A percentile compares a stretch with the other conserved stretches of the same genome.
Evolutionary conservation across 2,797 vertebrate genomes (phyloP).

Genomic region (Tragopan temminckii): DNA sequence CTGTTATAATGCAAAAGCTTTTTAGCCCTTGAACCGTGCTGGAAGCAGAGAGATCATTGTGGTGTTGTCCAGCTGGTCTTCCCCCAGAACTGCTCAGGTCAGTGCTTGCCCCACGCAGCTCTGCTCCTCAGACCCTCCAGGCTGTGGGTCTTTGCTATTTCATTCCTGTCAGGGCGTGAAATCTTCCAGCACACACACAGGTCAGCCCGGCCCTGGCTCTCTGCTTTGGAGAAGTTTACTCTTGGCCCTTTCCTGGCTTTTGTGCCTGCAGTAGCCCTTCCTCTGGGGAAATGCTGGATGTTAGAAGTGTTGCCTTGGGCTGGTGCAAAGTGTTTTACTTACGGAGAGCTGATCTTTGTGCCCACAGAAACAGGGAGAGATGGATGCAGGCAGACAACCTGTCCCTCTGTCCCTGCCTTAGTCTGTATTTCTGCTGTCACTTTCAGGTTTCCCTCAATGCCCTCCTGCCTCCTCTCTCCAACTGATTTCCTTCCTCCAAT

Average conservation of each 20-base stretch:
- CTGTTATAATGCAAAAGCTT: rapidly evolving
- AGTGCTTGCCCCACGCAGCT: rapidly evolving
- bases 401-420: background rate
- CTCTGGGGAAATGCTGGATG: background rate
- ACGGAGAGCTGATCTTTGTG: background rate
- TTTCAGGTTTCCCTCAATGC: background rate
- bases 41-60: background rate
- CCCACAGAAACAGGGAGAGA: background rate
- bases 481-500: background rate
- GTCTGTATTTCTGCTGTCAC: background rate
- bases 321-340: background rate
- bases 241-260: background rate
- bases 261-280: background rate
- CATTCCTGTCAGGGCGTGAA: background rate
- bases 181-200: background rate
- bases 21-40: background rate
- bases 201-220: background rate
- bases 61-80: background rate
- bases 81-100: background rate
- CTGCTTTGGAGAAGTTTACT: background rate
- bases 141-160: background rate
- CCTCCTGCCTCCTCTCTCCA: background rate
- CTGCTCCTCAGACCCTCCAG: background rate
- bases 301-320: background rate
- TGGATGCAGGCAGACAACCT: background rate